Conservation (phyloP, 2,888 invertebrate genomes). For the Agrochola lychnidis region DNA sequence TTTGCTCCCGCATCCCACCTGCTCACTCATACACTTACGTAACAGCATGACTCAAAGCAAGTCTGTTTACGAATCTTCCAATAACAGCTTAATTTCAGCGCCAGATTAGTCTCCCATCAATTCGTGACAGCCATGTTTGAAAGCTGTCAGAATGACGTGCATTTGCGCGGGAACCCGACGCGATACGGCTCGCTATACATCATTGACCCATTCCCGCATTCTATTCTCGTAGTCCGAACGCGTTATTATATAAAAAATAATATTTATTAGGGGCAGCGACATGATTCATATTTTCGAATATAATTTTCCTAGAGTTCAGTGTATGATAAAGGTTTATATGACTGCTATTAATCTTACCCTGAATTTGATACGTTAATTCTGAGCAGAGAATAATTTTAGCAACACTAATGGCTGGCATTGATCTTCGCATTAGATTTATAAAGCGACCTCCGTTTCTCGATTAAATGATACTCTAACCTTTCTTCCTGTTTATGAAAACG, state of each 20-base stretch:
- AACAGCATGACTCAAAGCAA: constrained; percentile 60
- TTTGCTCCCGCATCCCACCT: constrained; percentile 52
- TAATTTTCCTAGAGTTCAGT: constrained; percentile 54
- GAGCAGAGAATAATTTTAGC: constrained; percentile 35
- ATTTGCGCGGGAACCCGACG: constrained; percentile 60
- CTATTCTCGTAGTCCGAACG: constrained; percentile 58
- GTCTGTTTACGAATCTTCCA: constrained; percentile 57
- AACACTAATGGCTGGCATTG: constrained; percentile 47
- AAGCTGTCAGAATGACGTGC: constrained; percentile 64
- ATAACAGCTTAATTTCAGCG: constrained; percentile 61
- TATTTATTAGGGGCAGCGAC: constrained; percentile 50
- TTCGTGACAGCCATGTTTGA: constrained; percentile 64
- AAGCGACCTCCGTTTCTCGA: constrained; percentile 29
- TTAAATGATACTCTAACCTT: constrained; percentile 32
- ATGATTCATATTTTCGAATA: constrained; percentile 48
- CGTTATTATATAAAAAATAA: constrained; percentile 57
- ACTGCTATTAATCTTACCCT: constrained; percentile 45
- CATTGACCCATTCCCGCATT: constrained; percentile 63
- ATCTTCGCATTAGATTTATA: constrained; percentile 47
- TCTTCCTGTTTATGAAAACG: constrained; percentile 45
- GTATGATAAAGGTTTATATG: constrained; percentile 54
- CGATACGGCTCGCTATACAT: constrained; percentile 49
- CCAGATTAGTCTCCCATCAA: constrained; percentile 56
- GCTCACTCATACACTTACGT: constrained; percentile 58
- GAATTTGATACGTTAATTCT: constrained; percentile 46